A percentile compares a stretch with the other conserved stretches of the same genome.
These are phyloP conservation scores for Geotrupes spiniger DNA, from an alignment of 2,888 invertebrate species.

Conservation along the genomic window DNA sequence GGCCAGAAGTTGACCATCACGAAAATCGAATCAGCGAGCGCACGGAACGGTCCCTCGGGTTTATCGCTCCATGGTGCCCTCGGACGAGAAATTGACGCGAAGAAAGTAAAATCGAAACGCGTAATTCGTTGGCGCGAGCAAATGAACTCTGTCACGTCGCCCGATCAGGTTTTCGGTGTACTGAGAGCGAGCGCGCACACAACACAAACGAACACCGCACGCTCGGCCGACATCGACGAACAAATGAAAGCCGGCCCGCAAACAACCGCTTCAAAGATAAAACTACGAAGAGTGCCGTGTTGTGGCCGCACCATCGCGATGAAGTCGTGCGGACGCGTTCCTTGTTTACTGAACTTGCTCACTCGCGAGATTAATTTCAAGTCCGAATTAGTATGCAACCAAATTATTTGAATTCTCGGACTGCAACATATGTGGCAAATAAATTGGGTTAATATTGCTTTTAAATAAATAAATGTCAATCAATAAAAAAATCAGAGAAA, in stretches of 20 bases:
- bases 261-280: slow-evolving; percentile 43
- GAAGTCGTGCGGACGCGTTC: too few species aligned
- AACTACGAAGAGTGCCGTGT: slow-evolving; percentile 40
- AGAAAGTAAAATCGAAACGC: slow-evolving; percentile 7
- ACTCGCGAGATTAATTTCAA: too few species aligned
- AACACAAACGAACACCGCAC: background rate
- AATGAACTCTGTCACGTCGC: slow-evolving; percentile 7
- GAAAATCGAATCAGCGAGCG: background rate
- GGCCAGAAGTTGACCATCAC: background rate
- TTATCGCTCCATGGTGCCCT: background rate
- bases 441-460: too few species aligned
- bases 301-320: slow-evolving; percentile 30
- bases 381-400: too few species aligned
- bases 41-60: background rate
- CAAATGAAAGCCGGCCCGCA: slow-evolving; percentile 39
- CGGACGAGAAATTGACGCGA: background rate
- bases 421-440: too few species aligned
- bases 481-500: too few species aligned
- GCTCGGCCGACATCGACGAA: slow-evolving; percentile 29
- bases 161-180: slow-evolving; percentile 3
- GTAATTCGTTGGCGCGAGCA: slow-evolving; percentile 11
- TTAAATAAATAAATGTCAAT: too few species aligned
- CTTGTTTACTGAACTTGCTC: too few species aligned
- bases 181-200: too few species aligned
- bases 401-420: too few species aligned